Evolutionary conservation across 2,797 vertebrate species (phyloP).

Genomic region (Chrosomus eos): DNA sequence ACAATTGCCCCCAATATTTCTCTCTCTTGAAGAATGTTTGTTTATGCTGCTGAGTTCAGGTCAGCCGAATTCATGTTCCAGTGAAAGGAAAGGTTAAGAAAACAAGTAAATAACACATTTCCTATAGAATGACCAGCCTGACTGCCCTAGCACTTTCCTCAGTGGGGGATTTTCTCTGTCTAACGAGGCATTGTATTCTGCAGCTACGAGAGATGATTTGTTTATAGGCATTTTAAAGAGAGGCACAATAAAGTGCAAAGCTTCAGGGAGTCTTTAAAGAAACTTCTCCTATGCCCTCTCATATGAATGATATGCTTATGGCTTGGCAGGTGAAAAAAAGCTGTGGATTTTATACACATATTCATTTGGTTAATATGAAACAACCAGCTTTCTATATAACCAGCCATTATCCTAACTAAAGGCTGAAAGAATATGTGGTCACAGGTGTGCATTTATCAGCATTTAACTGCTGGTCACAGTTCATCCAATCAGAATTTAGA

Average conservation of each 20-base stretch:
- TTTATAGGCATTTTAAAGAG: conserved; percentile 37
- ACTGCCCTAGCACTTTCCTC: conserved; percentile 2
- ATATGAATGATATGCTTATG: conserved; percentile 17
- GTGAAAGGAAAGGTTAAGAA: conserved; percentile 33
- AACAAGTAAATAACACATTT: conserved; percentile 36
- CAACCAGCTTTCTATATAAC: background rate
- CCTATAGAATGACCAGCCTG: background rate
- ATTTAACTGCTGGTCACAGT: background rate
- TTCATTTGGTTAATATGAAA: background rate
- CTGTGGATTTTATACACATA: background rate
- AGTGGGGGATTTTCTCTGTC: conserved; percentile 18
- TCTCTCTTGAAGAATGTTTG: conserved; percentile 6
- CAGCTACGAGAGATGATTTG: conserved; percentile 15
- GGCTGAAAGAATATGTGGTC: background rate
- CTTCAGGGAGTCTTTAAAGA: conserved; percentile 30
- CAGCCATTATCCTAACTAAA: background rate
- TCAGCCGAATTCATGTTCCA: conserved; percentile 3
- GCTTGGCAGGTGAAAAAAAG: conserved; percentile 2
- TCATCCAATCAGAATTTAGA: conserved; percentile 1
- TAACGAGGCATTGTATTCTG: conserved; percentile 23
- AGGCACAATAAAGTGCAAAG: conserved; percentile 29
- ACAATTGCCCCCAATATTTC: conserved; percentile 1
- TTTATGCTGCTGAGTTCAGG: background rate
- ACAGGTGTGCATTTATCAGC: background rate
- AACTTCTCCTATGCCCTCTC: conserved; percentile 6